A percentile compares a stretch with the other conserved stretches of the same genome.
Conservation (phyloP, 2,888 invertebrate species). For the Dicyrtomina minuta region DNA sequence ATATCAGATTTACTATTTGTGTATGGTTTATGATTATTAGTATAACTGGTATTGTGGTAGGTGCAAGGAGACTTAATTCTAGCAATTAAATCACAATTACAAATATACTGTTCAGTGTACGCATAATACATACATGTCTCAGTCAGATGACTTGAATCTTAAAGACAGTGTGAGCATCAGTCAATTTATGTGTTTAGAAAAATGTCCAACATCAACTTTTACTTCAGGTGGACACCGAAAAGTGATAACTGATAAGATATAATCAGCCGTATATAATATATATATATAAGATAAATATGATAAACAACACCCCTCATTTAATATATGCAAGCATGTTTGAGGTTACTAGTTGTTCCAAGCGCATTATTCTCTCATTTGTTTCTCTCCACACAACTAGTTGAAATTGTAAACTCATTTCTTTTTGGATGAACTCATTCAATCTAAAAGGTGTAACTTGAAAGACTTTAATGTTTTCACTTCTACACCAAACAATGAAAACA, state of each 20-base stretch:
- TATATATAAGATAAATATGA: conserved; percentile 20
- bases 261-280: conserved; percentile 10
- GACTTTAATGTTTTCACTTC: no score
- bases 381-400: not conserved
- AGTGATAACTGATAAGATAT: conserved; percentile 22
- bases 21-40: no score
- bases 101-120: no score
- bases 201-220: not conserved
- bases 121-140: no score
- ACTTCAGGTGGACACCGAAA: conserved; percentile 22
- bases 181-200: not conserved
- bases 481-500: no score
- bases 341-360: not conserved
- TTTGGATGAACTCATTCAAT: no score
- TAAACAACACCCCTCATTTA: conserved; percentile 20
- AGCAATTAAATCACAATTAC: no score
- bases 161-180: not conserved
- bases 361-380: not conserved
- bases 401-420: not conserved
- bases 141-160: not conserved
- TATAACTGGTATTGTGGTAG: no score
- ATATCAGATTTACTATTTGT: no score
- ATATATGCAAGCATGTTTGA: conserved; percentile 12
- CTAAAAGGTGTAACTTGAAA: no score
- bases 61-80: no score